Base-by-base conservation (phyloP, 2,797 vertebrate species). In the Karalla daura region DNA sequence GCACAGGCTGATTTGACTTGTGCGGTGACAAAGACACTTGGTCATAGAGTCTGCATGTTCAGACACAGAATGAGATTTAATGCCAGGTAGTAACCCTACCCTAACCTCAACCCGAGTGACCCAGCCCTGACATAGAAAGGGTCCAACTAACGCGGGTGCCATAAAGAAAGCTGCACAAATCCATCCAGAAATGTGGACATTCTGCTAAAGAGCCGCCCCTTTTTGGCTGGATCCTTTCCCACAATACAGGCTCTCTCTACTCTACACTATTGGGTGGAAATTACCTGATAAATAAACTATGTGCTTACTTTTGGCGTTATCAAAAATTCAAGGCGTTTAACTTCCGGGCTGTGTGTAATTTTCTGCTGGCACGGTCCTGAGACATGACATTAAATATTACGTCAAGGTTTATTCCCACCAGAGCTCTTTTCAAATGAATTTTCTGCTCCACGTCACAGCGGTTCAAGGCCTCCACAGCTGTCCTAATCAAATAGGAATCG, bases 391-490 rank as follows among this genome's bases (percentile, higher is more conserved):
- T 81, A 79, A 86, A 85, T 81, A 80, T 84, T 74, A 81, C 62
- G 78, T 88, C 83, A 76, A 62, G 85, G 83, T 79, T 88, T 86
- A 88, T 85, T 88, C 83, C 85, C 88, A 64, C 72, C 64, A 32
- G 88, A 86, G 58, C 58, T 49, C 81, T 85, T 91, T 91, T 92
- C 88, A 86, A 88, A 92, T 92, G 72, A 91, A 91, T 93, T 92
- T 94, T 90, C 86, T 89, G 90, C 91, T 91, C 70, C 82, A 70
- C 60, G 63, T 92, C 91, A 83, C 90, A 1, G 49, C 18, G 30
- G 84, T 81, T 71, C 63, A 76, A 73, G 65, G 76, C 73, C 73
- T 85, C 72, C 80, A 80, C 80, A 81, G 84, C 86, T 88, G 79
- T 83, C 81, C 3, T 78, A 84, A 88, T 89, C 86, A 75, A 75